phyloP scores from a whole-genome alignment of 2,797 vertebrate species.

The Craterocephalus amniculus region DNA sequence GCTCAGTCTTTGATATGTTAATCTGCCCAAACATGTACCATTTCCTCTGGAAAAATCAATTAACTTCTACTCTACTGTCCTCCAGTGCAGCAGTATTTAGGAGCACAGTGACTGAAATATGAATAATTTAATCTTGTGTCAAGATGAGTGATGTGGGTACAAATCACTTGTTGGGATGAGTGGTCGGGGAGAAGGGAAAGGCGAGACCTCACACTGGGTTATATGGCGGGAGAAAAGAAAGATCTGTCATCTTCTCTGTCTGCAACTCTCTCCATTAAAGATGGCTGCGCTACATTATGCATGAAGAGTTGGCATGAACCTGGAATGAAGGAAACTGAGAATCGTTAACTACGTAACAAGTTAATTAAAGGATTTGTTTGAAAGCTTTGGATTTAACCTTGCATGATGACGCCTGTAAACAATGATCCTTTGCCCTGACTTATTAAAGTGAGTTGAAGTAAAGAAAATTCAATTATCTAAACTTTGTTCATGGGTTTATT shows the following conservation, averaged over 20 bases:
- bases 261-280: slow-evolving; percentile 36
- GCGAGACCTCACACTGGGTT: slow-evolving; percentile 47
- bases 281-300: slow-evolving; percentile 29
- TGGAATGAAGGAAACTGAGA: slow-evolving; percentile 25
- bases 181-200: slow-evolving; percentile 57
- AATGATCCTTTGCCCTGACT: neutral
- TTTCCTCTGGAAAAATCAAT: slow-evolving; percentile 47
- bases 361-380: slow-evolving; percentile 24
- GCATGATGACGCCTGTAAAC: slow-evolving; percentile 10
- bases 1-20: slow-evolving; percentile 15
- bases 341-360: slow-evolving; percentile 30
- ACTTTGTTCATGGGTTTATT: slow-evolving; percentile 15
- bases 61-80: slow-evolving; percentile 19
- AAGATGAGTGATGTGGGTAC: slow-evolving; percentile 56
- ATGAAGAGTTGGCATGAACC: slow-evolving; percentile 17
- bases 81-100: slow-evolving; percentile 1
- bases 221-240: slow-evolving; percentile 48
- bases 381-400: slow-evolving; percentile 11
- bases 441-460: neutral
- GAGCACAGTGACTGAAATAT: slow-evolving; percentile 31
- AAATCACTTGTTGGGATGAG: slow-evolving; percentile 60
- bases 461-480: slow-evolving; percentile 1
- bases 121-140: slow-evolving; percentile 60
- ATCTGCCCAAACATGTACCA: slow-evolving; percentile 33
- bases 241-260: slow-evolving; percentile 40